phyloP scores from a whole-genome alignment of 2,888 invertebrate species.

The Campoletis raptor region DNA sequence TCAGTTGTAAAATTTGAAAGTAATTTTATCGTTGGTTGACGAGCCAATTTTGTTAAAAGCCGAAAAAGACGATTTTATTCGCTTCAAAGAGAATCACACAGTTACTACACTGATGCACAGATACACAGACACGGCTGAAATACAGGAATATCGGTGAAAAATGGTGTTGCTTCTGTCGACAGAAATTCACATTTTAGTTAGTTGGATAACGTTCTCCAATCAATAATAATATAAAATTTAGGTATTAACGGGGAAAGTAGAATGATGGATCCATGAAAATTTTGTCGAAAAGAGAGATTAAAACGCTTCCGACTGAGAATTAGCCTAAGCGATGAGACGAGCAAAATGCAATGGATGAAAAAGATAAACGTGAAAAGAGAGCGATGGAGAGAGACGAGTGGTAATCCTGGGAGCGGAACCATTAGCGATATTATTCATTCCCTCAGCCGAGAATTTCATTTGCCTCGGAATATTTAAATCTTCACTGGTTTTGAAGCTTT shows the following conservation, averaged over 20 bases:
- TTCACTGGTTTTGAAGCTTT: background rate
- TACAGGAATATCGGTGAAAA: background rate
- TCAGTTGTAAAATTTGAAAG: constrained; percentile 21
- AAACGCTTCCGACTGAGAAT: constrained; percentile 47
- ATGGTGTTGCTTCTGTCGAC: background rate
- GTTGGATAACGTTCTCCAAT: constrained; percentile 27
- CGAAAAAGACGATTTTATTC: background rate
- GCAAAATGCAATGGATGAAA: constrained; percentile 15
- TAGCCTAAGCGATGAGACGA: constrained; percentile 43
- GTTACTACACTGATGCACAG: background rate
- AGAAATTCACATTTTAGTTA: constrained; percentile 29
- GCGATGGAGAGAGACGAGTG: background rate
- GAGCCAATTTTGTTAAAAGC: constrained; percentile 53
- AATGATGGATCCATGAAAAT: background rate
- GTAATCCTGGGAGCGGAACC: constrained; percentile 58
- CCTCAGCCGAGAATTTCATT: constrained; percentile 50
- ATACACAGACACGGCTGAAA: background rate
- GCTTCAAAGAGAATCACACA: background rate
- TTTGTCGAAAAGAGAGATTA: constrained; percentile 38
- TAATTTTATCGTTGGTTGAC: constrained; percentile 30
- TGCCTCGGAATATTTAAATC: constrained; percentile 34
- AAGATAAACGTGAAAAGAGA: background rate
- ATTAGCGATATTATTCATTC: constrained; percentile 61
- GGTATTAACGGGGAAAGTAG: background rate
- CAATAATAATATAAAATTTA: constrained; percentile 5